These are phyloP conservation scores for Anoncus sp. DNA, from an alignment of 2,888 invertebrate species.

Conservation along the genomic window DNA sequence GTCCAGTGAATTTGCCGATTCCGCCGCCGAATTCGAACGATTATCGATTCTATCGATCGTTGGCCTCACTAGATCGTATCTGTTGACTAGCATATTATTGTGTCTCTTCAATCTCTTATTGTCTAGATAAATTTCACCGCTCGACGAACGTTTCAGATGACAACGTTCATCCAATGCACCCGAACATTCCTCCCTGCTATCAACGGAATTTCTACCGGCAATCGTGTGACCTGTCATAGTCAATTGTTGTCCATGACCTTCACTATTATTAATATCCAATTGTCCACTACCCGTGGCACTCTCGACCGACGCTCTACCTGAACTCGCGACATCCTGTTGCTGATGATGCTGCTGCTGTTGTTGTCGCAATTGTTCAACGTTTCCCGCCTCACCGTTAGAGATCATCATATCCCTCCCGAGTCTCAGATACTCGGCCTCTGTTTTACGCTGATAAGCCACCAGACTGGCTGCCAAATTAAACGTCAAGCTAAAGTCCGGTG, in stretches of 20 bases:
- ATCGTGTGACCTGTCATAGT: slow-evolving; percentile 34
- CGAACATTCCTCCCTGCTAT: slow-evolving; percentile 49
- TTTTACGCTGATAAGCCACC: slow-evolving; percentile 79
- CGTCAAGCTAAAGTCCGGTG: slow-evolving; percentile 84
- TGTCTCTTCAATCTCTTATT: slow-evolving; percentile 69
- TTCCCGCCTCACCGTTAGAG: slow-evolving; percentile 43
- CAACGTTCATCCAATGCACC: slow-evolving; percentile 62
- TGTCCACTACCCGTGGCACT: slow-evolving; percentile 50
- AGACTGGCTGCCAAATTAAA: slow-evolving; percentile 84
- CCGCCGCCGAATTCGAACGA: slow-evolving; percentile 77
- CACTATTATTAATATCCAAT: slow-evolving; percentile 54
- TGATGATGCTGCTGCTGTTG: slow-evolving; percentile 57
- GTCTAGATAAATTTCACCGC: slow-evolving; percentile 67
- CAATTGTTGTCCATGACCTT: slow-evolving; percentile 59
- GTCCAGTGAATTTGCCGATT: slow-evolving; percentile 72
- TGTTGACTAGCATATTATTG: slow-evolving; percentile 71
- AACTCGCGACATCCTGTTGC: slow-evolving; percentile 55
- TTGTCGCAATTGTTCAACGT: slow-evolving; percentile 48
- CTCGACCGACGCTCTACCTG: slow-evolving; percentile 54
- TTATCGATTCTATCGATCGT: slow-evolving; percentile 78
- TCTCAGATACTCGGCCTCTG: slow-evolving; percentile 75
- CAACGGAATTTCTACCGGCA: slow-evolving; percentile 54
- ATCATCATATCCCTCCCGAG: slow-evolving; percentile 68
- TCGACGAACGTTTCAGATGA: slow-evolving; percentile 57
- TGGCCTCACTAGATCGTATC: slow-evolving; percentile 77